phyloP scores from a whole-genome alignment of 1,140 invertebrate species.

The Pectinophora gossypiella region DNA sequence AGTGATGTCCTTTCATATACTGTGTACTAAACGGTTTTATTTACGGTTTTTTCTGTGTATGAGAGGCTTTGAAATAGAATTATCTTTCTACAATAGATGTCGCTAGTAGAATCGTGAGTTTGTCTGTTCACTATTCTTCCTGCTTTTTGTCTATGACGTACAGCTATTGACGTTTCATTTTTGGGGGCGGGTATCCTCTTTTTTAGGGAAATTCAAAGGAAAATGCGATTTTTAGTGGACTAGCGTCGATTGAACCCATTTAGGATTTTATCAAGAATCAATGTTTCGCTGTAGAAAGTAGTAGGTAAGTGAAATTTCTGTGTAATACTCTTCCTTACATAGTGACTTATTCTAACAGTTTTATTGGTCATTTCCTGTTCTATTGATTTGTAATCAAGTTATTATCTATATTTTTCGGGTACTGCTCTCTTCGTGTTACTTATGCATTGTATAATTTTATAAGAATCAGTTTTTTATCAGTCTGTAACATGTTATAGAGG shows the following conservation, averaged over 20 bases:
- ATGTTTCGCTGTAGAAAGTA: not conserved
- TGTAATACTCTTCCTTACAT: not conserved
- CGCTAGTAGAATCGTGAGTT: no score
- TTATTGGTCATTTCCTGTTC: constrained; percentile 8
- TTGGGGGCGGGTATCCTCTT: constrained; percentile 57
- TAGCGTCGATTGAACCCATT: not conserved
- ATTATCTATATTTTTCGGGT: not conserved
- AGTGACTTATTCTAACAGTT: not conserved
- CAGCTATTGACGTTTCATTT: constrained; percentile 62
- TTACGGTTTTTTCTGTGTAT: no score
- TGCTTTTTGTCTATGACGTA: constrained; percentile 24
- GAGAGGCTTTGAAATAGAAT: no score
- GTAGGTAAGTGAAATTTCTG: not conserved
- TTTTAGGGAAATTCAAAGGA: constrained; percentile 13
- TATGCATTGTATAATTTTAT: no score
- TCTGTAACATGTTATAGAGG: no score
- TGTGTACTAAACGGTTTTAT: no score
- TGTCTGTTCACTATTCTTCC: no score
- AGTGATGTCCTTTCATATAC: not conserved
- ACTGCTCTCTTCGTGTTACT: no score
- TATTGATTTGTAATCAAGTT: constrained; percentile 43
- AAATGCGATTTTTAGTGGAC: constrained; percentile 23
- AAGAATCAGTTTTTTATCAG: no score
- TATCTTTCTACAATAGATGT: no score
- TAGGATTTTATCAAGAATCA: not conserved